These are phyloP conservation scores for Volucella inflata DNA, from an alignment of 2,888 invertebrate species.

Conservation along the genomic window DNA sequence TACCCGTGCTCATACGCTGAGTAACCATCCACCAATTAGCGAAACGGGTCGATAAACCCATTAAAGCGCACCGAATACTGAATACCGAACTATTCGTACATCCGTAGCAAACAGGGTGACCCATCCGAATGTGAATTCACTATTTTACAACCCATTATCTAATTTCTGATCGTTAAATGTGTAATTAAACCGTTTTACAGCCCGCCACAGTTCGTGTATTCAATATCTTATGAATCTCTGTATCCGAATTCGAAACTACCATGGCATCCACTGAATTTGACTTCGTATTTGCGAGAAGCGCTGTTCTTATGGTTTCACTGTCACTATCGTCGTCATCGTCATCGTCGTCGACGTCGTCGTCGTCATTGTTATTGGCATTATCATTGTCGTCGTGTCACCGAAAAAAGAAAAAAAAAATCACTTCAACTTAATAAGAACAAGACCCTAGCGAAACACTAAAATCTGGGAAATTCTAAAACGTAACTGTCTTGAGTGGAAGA, in stretches of 20 bases:
- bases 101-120: constrained; percentile 32
- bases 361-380: background rate
- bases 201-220: constrained; percentile 35
- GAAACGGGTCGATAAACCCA: constrained; percentile 73
- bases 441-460: constrained; percentile 30
- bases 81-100: background rate
- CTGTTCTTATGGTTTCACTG: constrained; percentile 14
- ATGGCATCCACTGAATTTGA: constrained; percentile 11
- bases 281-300: background rate
- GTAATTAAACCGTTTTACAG: constrained; percentile 73
- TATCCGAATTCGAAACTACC: constrained; percentile 36
- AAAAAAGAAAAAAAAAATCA: background rate
- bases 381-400: background rate
- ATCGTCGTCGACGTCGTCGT: background rate
- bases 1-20: constrained; percentile 39
- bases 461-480: constrained; percentile 32
- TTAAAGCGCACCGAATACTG: constrained; percentile 41
- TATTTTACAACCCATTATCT: constrained; percentile 74
- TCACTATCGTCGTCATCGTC: background rate
- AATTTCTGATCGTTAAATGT: constrained; percentile 73
- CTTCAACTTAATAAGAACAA: constrained; percentile 23
- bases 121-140: constrained; percentile 62
- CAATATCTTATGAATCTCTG: constrained; percentile 64
- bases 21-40: constrained; percentile 69
- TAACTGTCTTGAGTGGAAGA: constrained; percentile 8